Evolutionary conservation across 2,888 invertebrate genomes (phyloP), one percentile per base, ranked within the genome.

Genomic region (Serrognathus titanus): DNA sequence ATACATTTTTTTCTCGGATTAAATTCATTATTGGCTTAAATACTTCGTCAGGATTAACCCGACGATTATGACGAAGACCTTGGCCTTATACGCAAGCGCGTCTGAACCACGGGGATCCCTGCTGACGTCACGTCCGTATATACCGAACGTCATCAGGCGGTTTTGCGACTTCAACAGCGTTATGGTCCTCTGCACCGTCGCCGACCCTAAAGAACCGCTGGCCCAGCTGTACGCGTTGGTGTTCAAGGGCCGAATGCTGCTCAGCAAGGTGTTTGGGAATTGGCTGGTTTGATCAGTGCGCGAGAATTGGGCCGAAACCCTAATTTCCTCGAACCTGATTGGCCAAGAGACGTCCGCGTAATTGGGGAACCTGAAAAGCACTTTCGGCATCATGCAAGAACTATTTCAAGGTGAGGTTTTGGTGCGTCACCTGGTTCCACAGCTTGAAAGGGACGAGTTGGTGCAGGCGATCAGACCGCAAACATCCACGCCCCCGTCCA

Each of bases 391-490:
- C 24, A 31, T 7, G 24, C 24, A 31, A 31, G 24, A 31, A 31
- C 24, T n/a, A n/a, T n/a, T 6, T 31, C 24, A 31, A 31, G 24
- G 1, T 4, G 24, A 31, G 6, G 24, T 31, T 6, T 31, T 1
- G 1, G 10, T 10, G 43, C 59, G 0, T 2, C 59, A 71, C 70
- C 73, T 70, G 43, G 51, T 47, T 2, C 79, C 81, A 66, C 85
- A 85, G 0, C 80, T 78, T 6, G 72, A 68, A 2, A 80, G 64
- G 2, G 73, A 72, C 3, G 76, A 72, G 36, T 78, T 78, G 4
- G 75, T 74, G 69, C 85, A 85, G 4, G 82, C 79, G 7, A 83
- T 66, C 5, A 85, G 68, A 1, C 79, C 77, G 55, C 85, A 85
- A 11, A 79, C 63, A 63, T 82, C 79, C 2, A 74, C 66, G 1